These are phyloP conservation scores for Nothura maculosa DNA, from an alignment of 2,797 vertebrate genomes.

Conservation along the genomic window DNA sequence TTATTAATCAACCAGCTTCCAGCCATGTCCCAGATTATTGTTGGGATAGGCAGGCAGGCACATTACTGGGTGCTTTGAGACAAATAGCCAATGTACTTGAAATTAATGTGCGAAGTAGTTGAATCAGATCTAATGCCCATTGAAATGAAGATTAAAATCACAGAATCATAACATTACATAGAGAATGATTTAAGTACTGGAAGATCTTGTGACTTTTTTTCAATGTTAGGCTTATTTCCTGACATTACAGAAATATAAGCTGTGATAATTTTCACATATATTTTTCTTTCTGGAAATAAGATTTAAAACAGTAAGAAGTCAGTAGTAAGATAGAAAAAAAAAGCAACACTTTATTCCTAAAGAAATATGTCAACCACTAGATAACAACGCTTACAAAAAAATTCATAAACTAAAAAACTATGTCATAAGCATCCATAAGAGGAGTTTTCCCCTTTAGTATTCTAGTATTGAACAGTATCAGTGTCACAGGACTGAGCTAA, in stretches of 20 bases:
- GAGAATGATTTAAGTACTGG: background rate
- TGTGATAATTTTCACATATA: background rate
- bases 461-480: background rate
- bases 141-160: background rate
- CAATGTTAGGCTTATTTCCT: slow-evolving; percentile 5
- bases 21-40: background rate
- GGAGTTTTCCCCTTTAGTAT: background rate
- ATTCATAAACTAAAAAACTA: accelerated
- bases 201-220: background rate
- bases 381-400: background rate
- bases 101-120: background rate
- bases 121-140: background rate
- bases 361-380: background rate
- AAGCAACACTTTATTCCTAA: background rate
- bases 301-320: background rate
- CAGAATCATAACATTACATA: background rate
- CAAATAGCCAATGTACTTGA: background rate
- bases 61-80: background rate
- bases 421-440: background rate
- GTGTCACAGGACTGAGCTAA: accelerated
- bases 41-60: background rate
- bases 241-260: background rate
- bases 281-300: slow-evolving; percentile 29
- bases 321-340: background rate
- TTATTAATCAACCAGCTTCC: background rate